Base-by-base conservation (phyloP, 1,140 invertebrate genomes). In the Pseudobourletiella spinata region DNA sequence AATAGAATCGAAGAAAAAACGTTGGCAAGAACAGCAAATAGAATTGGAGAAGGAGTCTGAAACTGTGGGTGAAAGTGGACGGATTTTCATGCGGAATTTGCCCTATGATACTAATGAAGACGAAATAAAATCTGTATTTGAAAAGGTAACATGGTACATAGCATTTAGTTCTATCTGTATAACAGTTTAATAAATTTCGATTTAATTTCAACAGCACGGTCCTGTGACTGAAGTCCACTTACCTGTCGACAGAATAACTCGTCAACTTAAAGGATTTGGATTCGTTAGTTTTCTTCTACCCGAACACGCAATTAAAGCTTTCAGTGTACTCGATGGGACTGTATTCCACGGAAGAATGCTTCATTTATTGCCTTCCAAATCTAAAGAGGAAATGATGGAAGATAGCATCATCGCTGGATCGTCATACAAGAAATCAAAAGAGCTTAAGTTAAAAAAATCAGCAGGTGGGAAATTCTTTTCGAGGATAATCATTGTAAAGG, bases 71-170 rank as follows among this genome's bases (percentile, higher is more conserved):
- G 90, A 93, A 75, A 92, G 93, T 70, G 96, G 96, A 2, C 82
- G 88, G 67, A 87, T 99, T 67, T 99, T 95, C 82, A 79, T 98
- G 14, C 79, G 97, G 66, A 99, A 99, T 80, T 77, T 99, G 18
- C 76, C 91, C 0, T 99, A 96, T 74, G 83, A 85, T 1, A 83
- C 85, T 3, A 94, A 84, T 1, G 93, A 98, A 78, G 85, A 90
- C 65, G 90, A 97, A 71, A 72, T 99, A 15, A 84, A 86, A 71
- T 75, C 81, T 65, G 67, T 93, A 0, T 98, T 99, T 80, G 81
- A 86, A 74, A 85, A 88, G 93, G 91, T 89, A 78, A 48, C 16
- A 11, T 20, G 24, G 46, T 20, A 25, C 8, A 25, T 20, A 48
- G 3, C 25, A 54, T n/a, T n/a, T n/a, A n/a, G n/a, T n/a, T n/a